phyloP scores from a whole-genome alignment of 53 echinoderm and acorn worm species.

The Hippasteria phrygiana region DNA sequence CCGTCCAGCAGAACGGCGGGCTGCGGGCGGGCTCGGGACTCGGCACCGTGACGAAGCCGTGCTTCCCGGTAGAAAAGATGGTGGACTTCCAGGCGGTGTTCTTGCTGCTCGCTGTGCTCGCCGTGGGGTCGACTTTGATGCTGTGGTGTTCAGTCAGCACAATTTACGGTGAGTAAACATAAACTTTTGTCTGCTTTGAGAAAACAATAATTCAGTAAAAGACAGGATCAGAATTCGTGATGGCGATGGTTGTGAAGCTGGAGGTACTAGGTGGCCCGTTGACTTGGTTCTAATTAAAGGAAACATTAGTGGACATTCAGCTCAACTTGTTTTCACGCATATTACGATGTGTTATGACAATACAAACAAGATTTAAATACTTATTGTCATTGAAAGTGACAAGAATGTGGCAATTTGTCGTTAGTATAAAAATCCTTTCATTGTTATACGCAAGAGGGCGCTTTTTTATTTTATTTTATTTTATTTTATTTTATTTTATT shows the following conservation, averaged over 20 bases:
- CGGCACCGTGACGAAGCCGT: neutral
- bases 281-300: neutral
- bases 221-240: too few relatives aligned
- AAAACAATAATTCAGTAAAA: neutral
- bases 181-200: neutral
- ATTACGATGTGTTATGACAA: too few relatives aligned
- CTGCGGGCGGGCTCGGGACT: neutral
- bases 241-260: neutral
- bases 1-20: neutral
- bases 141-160: conserved; percentile 37
- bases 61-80: neutral
- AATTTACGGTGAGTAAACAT: conserved; percentile 29
- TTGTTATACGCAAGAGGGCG: too few relatives aligned
- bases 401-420: too few relatives aligned
- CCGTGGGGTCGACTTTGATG: conserved; percentile 16
- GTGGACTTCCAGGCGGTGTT: conserved; percentile 24
- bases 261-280: neutral
- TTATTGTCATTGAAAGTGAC: too few relatives aligned
- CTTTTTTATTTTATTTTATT: too few relatives aligned
- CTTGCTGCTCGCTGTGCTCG: neutral
- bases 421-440: too few relatives aligned
- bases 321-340: too few relatives aligned
- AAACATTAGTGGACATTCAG: too few relatives aligned
- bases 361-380: too few relatives aligned
- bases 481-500: too few relatives aligned